Percentiles rank a stretch among this genome's conserved stretches.
These are phyloP conservation scores for Cyphomyrus discorhynchus DNA, from an alignment of 2,113 vertebrate species.

Conservation along the genomic window DNA sequence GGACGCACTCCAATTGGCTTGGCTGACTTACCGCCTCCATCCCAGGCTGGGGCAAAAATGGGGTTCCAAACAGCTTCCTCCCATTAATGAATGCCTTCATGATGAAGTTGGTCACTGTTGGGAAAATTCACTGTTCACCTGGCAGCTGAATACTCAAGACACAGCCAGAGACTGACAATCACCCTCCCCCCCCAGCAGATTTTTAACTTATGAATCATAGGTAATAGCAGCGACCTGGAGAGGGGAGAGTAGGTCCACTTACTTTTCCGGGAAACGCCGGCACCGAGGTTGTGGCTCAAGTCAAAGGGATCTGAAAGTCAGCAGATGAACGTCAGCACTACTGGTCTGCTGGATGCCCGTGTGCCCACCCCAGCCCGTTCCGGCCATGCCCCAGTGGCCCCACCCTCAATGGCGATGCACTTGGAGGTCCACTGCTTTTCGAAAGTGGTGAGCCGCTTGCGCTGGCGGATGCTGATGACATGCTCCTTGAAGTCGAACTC, in stretches of 20 bases:
- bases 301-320: conserved; percentile 85
- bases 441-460: conserved; percentile 88
- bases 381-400: background rate
- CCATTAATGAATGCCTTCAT: conserved; percentile 99
- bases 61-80: conserved; percentile 89
- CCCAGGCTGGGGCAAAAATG: conserved; percentile 78
- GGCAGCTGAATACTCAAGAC: background rate
- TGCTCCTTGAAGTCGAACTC: conserved; percentile 98
- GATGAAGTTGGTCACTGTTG: conserved; percentile 97
- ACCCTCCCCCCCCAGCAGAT: background rate
- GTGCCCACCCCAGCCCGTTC: background rate
- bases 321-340: background rate
- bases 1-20: background rate
- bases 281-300: conserved; percentile 97
- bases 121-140: conserved; percentile 31
- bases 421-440: conserved; percentile 99
- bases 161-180: background rate
- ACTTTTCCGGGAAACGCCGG: conserved; percentile 98
- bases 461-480: conserved; percentile 94
- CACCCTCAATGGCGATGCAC: conserved; percentile 97
- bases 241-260: conserved; percentile 46
- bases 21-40: conserved; percentile 78
- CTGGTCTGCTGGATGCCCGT: background rate
- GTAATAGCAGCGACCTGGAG: background rate
- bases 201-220: background rate